Evolutionary conservation across 2,113 vertebrate species (phyloP).

Genomic region (Mandrillus leucophaeus): DNA sequence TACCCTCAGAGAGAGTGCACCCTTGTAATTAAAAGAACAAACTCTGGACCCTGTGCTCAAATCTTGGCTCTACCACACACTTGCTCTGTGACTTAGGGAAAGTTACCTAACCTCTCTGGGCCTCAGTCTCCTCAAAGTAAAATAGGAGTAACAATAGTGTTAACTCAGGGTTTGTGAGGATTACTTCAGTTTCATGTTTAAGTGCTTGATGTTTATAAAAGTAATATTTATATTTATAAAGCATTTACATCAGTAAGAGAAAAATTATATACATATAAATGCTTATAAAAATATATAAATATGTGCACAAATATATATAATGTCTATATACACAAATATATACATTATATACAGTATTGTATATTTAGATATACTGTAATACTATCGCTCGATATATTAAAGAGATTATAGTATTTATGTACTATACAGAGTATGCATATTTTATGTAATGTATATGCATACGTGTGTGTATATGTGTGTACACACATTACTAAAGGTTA

Average conservation of each 20-base stretch:
- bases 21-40: neutral
- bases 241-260: neutral
- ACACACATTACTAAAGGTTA: neutral
- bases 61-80: neutral
- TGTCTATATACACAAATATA: neutral
- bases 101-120: neutral
- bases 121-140: neutral
- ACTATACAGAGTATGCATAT: neutral
- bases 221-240: neutral
- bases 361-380: neutral
- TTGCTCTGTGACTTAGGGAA: neutral
- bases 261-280: neutral
- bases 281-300: neutral
- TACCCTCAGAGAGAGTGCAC: neutral
- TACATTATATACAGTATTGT: neutral
- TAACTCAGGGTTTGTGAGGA: neutral
- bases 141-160: neutral
- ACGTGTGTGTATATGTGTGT: neutral
- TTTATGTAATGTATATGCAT: neutral
- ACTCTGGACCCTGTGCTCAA: neutral
- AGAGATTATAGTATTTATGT: neutral
- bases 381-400: neutral
- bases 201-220: neutral
- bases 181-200: neutral
- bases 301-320: neutral